Evolutionary conservation across 2,113 vertebrate species (phyloP), one percentile per base, ranked within the genome.

Genomic region (Pyxicephalus adspersus): DNA sequence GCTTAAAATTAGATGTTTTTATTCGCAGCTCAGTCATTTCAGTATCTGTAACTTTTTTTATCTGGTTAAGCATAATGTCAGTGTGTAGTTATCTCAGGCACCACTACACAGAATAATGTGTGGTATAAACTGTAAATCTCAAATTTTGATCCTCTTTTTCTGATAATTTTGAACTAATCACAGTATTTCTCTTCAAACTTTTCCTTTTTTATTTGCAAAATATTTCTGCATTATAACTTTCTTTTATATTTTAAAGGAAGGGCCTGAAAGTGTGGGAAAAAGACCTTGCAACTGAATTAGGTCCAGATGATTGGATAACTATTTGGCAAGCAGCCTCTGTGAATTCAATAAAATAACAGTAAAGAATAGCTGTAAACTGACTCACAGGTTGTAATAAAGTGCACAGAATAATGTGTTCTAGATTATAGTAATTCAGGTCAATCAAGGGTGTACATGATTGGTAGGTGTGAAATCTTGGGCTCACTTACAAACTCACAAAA

Each of bases 261-360:
- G 29, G 55, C 2, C 16, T 19, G 25, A 76, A 26, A 51, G 34
- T 25, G 38, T 76, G 60, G 45, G 60, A 76, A 76, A 76, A 54
- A 50, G n/a, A 64, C 52, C 38, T 52, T 38, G 38, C 20, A 17
- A 58, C 22, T 15, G 23, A 76, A 76, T 76, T 50, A 76, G 63
- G 22, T 76, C 74, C 74, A 64, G 60, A 64, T 76, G 38, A 76
- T 28, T 76, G 74, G 61, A 51, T 50, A 76, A 29, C 26, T 29
- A 63, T 19, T 76, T 76, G 74, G 74, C 58, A 54, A 29, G 25
- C 38, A 13, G 50, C 23, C 31, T 54, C 17, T 55, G 26, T 13
- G 23, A 28, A 17, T 13, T 52, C 57, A 64, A 76, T 64, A 52
- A 76, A 29, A 64, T 20, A 51, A 50, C 31, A 64, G 45, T 17